Evolutionary conservation across 1,140 invertebrate genomes (phyloP).

Genomic region (Orussus abietinus): DNA sequence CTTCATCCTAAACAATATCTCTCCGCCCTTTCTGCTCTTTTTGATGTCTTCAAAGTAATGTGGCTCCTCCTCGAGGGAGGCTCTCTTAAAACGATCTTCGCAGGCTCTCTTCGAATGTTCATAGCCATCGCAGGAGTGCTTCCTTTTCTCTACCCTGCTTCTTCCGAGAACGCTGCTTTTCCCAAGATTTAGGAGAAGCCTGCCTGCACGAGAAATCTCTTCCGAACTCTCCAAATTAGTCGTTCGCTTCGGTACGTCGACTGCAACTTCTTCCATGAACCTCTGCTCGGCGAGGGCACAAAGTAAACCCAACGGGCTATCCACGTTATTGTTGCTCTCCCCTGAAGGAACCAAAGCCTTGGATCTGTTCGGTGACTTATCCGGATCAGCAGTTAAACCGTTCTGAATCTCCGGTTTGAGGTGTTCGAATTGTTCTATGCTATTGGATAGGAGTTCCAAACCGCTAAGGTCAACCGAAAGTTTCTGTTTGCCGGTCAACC

Average conservation of each 20-base stretch:
- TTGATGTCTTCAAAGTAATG: slow-evolving; percentile 8
- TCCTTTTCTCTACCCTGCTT: slow-evolving; percentile 29
- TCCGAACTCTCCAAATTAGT: slow-evolving; percentile 27
- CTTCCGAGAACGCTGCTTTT: slow-evolving; percentile 14
- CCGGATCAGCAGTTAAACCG: neutral
- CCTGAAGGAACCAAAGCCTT: slow-evolving; percentile 24
- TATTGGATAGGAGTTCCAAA: slow-evolving; percentile 75
- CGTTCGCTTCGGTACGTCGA: slow-evolving; percentile 31
- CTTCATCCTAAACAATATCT: slow-evolving; percentile 9
- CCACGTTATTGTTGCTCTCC: slow-evolving; percentile 55
- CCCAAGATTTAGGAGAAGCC: slow-evolving; percentile 29
- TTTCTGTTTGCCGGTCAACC: slow-evolving; percentile 27
- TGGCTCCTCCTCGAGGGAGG: too few relatives aligned
- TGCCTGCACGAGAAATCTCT: slow-evolving; percentile 29
- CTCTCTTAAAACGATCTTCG: slow-evolving; percentile 8
- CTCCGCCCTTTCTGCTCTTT: neutral
- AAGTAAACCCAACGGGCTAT: slow-evolving; percentile 69
- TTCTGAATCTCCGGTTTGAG: slow-evolving; percentile 29
- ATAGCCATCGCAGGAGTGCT: slow-evolving; percentile 33
- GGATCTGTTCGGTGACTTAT: slow-evolving; percentile 26
- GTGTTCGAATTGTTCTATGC: slow-evolving; percentile 69
- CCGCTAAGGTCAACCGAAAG: slow-evolving; percentile 68
- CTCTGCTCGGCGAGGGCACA: slow-evolving; percentile 83
- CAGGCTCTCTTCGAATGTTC: slow-evolving; percentile 24
- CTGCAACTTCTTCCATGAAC: slow-evolving; percentile 69